Evolutionary conservation across 2,797 vertebrate species (phyloP).

Genomic region (Neosilurus mollespiculum): DNA sequence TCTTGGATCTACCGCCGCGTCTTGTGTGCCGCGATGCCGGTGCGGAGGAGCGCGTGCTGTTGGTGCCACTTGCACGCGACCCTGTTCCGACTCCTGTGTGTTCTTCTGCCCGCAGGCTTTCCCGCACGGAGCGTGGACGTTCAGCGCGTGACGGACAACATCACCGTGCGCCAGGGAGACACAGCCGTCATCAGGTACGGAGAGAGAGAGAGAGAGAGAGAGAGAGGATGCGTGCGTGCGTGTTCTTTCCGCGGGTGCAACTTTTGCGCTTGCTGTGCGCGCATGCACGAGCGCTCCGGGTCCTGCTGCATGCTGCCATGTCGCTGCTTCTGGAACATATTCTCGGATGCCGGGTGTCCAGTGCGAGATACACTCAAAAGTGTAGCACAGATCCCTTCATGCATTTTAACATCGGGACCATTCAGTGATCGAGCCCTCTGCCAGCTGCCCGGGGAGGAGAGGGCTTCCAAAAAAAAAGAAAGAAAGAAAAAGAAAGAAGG

Average conservation of each 20-base stretch:
- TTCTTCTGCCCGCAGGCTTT: constrained; percentile 97
- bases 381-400: background rate
- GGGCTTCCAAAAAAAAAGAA: too few species aligned
- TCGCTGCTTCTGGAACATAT: background rate
- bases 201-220: background rate
- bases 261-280: constrained; percentile 23
- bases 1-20: constrained; percentile 36
- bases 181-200: constrained; percentile 98
- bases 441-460: too few species aligned
- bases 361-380: background rate
- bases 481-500: too few species aligned
- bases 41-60: constrained; percentile 42
- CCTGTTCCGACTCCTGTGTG: constrained; percentile 95
- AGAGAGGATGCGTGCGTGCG: background rate
- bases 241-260: constrained; percentile 46
- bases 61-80: constrained; percentile 88
- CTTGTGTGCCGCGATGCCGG: constrained; percentile 41
- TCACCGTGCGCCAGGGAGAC: constrained; percentile 98
- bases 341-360: background rate
- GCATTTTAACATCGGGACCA: background rate
- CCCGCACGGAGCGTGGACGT: constrained; percentile 98
- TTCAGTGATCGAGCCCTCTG: background rate
- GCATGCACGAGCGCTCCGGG: background rate
- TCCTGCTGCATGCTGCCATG: background rate
- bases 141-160: constrained; percentile 98